phyloP scores from a whole-genome alignment of 2,888 invertebrate species.

The Digitonthophagus gazella region DNA sequence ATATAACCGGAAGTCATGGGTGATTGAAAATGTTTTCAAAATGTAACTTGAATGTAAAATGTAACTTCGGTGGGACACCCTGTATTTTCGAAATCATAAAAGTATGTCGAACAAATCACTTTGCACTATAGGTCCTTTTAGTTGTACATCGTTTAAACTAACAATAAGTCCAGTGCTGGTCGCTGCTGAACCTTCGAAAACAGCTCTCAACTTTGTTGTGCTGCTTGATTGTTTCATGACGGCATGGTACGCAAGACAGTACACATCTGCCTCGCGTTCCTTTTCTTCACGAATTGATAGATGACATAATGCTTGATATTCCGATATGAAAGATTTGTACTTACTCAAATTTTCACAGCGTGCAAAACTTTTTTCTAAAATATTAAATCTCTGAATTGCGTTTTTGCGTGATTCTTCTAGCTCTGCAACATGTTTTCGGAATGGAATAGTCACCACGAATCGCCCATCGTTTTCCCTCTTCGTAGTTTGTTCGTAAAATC shows the following conservation, averaged over 20 bases:
- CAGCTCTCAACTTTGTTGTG: background rate
- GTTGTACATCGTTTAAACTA: background rate
- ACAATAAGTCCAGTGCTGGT: conserved; percentile 31
- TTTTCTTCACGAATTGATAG: background rate
- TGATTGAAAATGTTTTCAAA: too few species aligned
- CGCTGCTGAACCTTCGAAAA: background rate
- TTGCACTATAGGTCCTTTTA: conserved; percentile 37
- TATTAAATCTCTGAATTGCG: background rate
- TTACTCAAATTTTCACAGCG: background rate
- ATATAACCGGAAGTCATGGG: too few species aligned
- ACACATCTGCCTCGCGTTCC: too few species aligned
- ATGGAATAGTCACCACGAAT: conserved; percentile 31
- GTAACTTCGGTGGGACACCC: too few species aligned
- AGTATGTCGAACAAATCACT: conserved; percentile 38
- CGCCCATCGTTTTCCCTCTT: too few species aligned
- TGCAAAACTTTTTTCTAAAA: background rate
- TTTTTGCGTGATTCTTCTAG: background rate
- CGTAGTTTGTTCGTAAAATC: too few species aligned
- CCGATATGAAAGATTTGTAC: background rate
- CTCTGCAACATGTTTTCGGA: conserved; percentile 6
- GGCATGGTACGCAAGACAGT: background rate
- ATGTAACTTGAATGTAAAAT: too few species aligned
- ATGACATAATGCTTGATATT: background rate
- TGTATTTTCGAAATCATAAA: too few species aligned
- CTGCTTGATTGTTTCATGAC: background rate